phyloP scores from a whole-genome alignment of 2,888 invertebrate genomes.

The Hyalella azteca region DNA sequence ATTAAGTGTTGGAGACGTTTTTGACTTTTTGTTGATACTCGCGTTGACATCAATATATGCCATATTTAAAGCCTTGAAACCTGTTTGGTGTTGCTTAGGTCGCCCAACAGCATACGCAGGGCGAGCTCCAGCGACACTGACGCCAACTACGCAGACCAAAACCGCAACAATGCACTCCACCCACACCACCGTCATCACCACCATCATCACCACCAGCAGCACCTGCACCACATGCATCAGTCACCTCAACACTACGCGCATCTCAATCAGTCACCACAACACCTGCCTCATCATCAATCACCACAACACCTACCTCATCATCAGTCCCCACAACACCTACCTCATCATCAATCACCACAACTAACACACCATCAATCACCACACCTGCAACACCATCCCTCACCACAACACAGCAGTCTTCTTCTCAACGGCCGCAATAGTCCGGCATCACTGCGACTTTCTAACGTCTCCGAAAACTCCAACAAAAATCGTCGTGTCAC shows the following conservation, averaged over 20 bases:
- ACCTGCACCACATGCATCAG: slow-evolving; percentile 1
- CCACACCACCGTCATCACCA: slow-evolving; percentile 20
- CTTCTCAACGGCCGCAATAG: slow-evolving; percentile 30
- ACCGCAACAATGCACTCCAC: slow-evolving; percentile 42
- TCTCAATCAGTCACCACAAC: background rate
- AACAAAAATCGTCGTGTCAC: slow-evolving; percentile 39
- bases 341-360: background rate
- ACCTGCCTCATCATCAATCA: background rate
- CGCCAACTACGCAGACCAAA: slow-evolving; percentile 51
- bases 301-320: slow-evolving; percentile 23
- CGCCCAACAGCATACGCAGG: slow-evolving; percentile 50
- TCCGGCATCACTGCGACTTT: slow-evolving; percentile 15
- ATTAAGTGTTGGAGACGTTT: background rate
- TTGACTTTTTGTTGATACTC: background rate
- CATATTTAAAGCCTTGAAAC: background rate
- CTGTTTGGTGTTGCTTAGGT: slow-evolving; percentile 43
- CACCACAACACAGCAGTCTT: slow-evolving; percentile 21
- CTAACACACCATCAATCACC: slow-evolving; percentile 15
- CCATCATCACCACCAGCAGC: slow-evolving; percentile 40
- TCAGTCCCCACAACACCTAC: background rate
- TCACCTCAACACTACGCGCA: slow-evolving; percentile 24
- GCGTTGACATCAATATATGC: background rate
- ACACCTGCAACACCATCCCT: slow-evolving; percentile 22
- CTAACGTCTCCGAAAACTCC: slow-evolving; percentile 38
- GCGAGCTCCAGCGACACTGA: slow-evolving; percentile 58